phyloP scores from a whole-genome alignment of 1,140 invertebrate species.

The Anastrepha obliqua region DNA sequence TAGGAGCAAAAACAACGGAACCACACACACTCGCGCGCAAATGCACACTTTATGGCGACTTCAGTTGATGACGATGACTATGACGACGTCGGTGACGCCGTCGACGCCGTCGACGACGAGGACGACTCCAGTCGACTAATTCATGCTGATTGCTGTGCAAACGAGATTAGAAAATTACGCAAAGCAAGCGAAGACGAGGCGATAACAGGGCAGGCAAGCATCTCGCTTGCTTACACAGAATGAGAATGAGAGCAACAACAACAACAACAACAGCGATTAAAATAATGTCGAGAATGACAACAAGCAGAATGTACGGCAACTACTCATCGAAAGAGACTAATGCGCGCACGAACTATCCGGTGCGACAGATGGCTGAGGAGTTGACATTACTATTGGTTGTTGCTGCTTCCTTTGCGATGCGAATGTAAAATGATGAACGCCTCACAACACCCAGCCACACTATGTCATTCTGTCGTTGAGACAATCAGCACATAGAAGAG shows the following conservation, averaged over 20 bases:
- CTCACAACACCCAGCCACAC: slow-evolving; percentile 1
- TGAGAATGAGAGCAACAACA: background rate
- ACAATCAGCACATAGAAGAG: slow-evolving; percentile 4
- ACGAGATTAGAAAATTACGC: slow-evolving; percentile 43
- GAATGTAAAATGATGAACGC: slow-evolving; percentile 10
- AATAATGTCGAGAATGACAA: background rate
- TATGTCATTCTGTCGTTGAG: slow-evolving; percentile 35
- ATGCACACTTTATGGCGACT: background rate
- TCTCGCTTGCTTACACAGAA: background rate
- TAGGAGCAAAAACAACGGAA: background rate
- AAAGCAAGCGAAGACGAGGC: slow-evolving; percentile 20
- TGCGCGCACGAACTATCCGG: background rate
- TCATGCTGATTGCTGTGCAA: slow-evolving; percentile 42
- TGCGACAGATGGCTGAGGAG: background rate
- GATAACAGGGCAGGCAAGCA: slow-evolving; percentile 20
- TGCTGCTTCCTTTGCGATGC: background rate
- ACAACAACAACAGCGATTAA: background rate
- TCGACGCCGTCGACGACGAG: background rate
- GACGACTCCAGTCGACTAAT: slow-evolving; percentile 20
- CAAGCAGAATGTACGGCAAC: background rate
- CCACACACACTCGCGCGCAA: background rate
- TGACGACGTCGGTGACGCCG: background rate
- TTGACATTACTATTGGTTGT: background rate
- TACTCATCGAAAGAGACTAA: background rate
- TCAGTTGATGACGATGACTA: background rate